These are phyloP conservation scores for Chymomyza amoena DNA, from an alignment of 2,888 invertebrate genomes.

Conservation along the genomic window DNA sequence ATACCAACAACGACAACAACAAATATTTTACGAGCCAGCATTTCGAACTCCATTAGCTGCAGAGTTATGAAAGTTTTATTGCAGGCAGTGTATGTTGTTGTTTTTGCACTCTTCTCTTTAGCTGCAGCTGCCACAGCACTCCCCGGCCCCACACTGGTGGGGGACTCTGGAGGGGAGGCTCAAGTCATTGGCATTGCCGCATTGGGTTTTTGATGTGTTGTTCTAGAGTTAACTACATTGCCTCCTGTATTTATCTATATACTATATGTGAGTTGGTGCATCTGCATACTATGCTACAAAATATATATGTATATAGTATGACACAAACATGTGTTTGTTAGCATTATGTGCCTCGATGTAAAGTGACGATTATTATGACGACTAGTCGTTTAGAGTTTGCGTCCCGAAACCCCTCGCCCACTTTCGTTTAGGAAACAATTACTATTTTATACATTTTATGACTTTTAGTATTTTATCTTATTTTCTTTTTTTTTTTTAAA, in stretches of 20 bases:
- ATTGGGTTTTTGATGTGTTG: constrained; percentile 25
- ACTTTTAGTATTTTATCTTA: background rate
- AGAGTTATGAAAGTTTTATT: constrained; percentile 71
- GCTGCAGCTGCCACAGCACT: background rate
- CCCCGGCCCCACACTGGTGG: constrained; percentile 1
- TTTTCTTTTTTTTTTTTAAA: background rate
- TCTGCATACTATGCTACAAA: constrained; percentile 12
- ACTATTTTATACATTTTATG: constrained; percentile 22
- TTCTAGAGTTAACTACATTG: constrained; percentile 40
- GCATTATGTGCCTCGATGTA: constrained; percentile 31
- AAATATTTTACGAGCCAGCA: constrained; percentile 68
- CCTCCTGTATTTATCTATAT: constrained; percentile 11
- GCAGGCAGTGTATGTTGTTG: constrained; percentile 53
- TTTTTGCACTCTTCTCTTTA: constrained; percentile 14
- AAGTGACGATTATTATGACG: constrained; percentile 33
- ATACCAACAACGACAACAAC: constrained; percentile 48
- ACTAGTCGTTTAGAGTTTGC: constrained; percentile 41
- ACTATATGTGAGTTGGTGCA: background rate
- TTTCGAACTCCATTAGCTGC: constrained; percentile 70
- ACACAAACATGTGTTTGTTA: constrained; percentile 36
- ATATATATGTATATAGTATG: too few relatives aligned
- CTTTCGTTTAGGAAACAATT: constrained; percentile 6
- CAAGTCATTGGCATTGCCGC: constrained; percentile 63
- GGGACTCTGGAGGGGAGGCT: constrained; percentile 12
- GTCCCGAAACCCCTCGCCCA: constrained; percentile 27